Base-by-base conservation (phyloP, 2,888 invertebrate species). In the Torymus tubicola region DNA sequence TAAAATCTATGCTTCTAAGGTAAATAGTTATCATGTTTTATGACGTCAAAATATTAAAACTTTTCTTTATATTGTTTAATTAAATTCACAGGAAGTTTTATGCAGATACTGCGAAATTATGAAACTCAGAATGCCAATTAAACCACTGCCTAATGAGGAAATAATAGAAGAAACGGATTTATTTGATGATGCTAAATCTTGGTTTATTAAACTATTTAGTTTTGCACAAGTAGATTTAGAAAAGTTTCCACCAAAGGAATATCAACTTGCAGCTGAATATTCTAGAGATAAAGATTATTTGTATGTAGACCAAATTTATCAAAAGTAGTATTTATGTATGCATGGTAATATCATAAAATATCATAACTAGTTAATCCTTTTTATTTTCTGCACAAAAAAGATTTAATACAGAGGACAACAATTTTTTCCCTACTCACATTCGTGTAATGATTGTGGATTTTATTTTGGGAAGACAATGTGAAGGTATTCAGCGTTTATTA, bases 61-160 rank as follows among this genome's bases (percentile, higher is more conserved):
- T 60, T 50, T 18, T 42, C 8, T 8, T 42, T 8, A 42, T 42
- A 42, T 42, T 42, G 42, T 42, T 42, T 5, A 42, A 42, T 64
- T 57, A 50, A 57, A 55, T 67, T 82, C 82, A n/a, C 71, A 88
- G 87, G 94, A 95, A 85, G 94, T 96, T 1, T 90, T 96, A 21
- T 92, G 93, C 80, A 92, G 95, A 84, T 96, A 96, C 89, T 94
- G 95, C 55, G 96, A 96, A 90, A 93, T 96, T 82, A 92, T 96
- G 85, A 95, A 96, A 90, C 92, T 96, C 55, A 93, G 95, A 87
- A 93, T 96, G 93, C 96, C 96, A 63, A 94, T 96, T 90, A 95
- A 94, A 91, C 83, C 84, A 21, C 64, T 85, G 60, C 82, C 86
- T 5, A 77, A 86, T 63, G 84, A 87, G 61, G 84, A 82, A 68